Conservation (phyloP, 2,888 invertebrate genomes). For the Dendrolimus pini region DNA sequence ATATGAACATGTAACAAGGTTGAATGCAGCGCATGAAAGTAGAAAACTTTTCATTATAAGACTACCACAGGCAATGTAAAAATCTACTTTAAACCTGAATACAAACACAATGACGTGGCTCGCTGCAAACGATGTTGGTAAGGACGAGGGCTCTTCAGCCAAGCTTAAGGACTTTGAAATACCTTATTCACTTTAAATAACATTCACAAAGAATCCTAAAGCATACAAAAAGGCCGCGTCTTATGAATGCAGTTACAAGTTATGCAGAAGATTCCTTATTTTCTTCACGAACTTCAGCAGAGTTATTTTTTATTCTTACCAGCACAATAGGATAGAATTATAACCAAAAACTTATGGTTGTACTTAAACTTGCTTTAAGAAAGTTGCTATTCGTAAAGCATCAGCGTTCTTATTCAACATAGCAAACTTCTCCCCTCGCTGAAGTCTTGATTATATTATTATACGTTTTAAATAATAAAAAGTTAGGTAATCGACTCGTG, state of each 20-base stretch:
- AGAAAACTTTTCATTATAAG: neutral
- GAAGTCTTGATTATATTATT: too few relatives aligned
- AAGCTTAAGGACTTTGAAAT: conserved; percentile 12
- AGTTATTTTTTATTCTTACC: neutral
- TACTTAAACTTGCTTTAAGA: too few relatives aligned
- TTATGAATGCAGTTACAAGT: conserved; percentile 13
- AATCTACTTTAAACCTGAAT: conserved; percentile 20
- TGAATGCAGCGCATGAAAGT: neutral
- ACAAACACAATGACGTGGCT: conserved; percentile 21
- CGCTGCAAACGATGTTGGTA: neutral
- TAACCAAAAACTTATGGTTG: too few relatives aligned
- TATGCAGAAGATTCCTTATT: neutral
- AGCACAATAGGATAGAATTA: neutral
- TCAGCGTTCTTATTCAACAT: too few relatives aligned
- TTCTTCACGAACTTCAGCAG: neutral
- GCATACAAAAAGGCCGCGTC: conserved; percentile 21
- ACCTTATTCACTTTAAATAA: conserved; percentile 31
- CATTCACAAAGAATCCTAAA: conserved; percentile 18
- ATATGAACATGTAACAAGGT: neutral
- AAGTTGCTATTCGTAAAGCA: too few relatives aligned
- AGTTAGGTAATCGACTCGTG: too few relatives aligned
- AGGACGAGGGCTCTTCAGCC: conserved; percentile 19
- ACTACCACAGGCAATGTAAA: neutral
- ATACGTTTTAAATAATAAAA: too few relatives aligned
- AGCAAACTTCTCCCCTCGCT: too few relatives aligned